These are phyloP conservation scores for Microcebus griseorufus DNA, from an alignment of 2,113 vertebrate species.

Conservation along the genomic window DNA sequence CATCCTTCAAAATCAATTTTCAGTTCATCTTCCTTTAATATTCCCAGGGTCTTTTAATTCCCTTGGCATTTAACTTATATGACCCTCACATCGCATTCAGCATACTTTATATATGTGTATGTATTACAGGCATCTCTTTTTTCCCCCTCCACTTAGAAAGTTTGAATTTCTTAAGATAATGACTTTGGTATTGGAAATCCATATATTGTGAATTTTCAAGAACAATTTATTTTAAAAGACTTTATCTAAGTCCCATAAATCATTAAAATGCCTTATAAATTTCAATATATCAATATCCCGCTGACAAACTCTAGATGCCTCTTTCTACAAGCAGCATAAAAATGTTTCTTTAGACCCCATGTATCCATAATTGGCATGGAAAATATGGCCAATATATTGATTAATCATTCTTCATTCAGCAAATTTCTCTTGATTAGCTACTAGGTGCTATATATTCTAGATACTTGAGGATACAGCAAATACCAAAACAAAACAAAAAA, in stretches of 20 bases:
- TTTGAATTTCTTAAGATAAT: not conserved
- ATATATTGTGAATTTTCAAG: not conserved
- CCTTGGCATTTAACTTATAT: not conserved
- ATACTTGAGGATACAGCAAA: not conserved
- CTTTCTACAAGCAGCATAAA: not conserved
- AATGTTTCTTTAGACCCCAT: not conserved
- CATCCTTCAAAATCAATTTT: slow-evolving; percentile 11
- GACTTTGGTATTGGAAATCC: not conserved
- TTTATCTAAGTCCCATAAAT: not conserved
- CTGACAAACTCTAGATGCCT: not conserved
- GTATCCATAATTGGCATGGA: not conserved
- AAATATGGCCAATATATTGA: not conserved
- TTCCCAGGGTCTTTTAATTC: not conserved
- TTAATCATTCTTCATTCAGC: not conserved
- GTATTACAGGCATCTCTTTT: not conserved
- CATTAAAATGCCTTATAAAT: not conserved
- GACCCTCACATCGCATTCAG: slow-evolving; percentile 3
- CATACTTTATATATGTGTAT: not conserved
- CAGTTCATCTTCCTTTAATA: not conserved
- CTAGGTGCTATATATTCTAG: not conserved
- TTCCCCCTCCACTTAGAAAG: not conserved
- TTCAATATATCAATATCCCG: not conserved
- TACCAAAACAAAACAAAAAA: not conserved
- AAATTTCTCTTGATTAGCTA: not conserved
- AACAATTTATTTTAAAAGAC: not conserved